Evolutionary conservation across 2,797 vertebrate genomes (phyloP).

Genomic region (Sebastes flavidus): DNA sequence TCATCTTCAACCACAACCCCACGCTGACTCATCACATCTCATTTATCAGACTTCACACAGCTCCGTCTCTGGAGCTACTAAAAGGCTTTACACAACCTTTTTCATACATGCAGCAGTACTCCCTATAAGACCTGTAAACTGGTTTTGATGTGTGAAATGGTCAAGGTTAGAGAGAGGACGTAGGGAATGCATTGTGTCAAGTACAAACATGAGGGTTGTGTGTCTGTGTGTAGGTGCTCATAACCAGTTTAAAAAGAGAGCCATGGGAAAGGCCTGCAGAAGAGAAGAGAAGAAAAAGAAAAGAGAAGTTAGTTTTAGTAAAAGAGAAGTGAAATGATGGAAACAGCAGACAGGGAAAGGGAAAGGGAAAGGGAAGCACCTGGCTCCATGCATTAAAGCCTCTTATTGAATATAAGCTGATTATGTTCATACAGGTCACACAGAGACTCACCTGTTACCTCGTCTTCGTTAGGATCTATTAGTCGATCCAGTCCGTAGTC

Average conservation of each 20-base stretch:
- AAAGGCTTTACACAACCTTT: neutral
- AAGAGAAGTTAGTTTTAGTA: neutral
- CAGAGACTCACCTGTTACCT: conserved; percentile 92
- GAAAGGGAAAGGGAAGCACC: neutral
- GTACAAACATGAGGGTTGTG: neutral
- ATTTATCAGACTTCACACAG: neutral
- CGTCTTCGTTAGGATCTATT: conserved; percentile 86
- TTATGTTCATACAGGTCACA: conserved; percentile 49
- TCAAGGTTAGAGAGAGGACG: neutral
- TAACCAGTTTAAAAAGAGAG: conserved; percentile 36
- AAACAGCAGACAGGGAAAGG: neutral
- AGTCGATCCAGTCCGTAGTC: conserved; percentile 91
- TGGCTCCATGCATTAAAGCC: conserved; percentile 65
- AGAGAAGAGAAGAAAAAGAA: conserved; percentile 11
- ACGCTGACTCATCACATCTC: neutral
- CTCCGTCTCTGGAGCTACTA: neutral
- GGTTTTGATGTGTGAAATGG: neutral
- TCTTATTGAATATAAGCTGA: conserved; percentile 73
- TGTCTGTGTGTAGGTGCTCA: neutral
- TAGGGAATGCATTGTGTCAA: neutral
- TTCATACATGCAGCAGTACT: too few relatives aligned
- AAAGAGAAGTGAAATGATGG: conserved; percentile 10
- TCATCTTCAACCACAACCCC: neutral
- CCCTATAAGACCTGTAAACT: neutral
- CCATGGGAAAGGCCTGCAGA: conserved; percentile 54